Conservation (phyloP, 2,797 vertebrate genomes). For the Xenops minutus region DNA sequence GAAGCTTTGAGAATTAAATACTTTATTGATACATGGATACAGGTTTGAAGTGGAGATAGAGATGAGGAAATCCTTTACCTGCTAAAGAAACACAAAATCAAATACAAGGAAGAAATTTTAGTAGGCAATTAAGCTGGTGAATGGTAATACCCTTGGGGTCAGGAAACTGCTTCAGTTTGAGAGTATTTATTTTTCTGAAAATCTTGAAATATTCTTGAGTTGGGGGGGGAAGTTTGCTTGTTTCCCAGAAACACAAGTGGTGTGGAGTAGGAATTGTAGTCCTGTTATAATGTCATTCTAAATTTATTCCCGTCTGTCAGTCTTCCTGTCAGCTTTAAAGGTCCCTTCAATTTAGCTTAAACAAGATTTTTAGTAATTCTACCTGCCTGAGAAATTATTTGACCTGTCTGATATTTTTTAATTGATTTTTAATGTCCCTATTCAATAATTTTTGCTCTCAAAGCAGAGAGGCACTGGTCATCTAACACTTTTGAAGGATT, state of each 20-base stretch:
- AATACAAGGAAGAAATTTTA: background rate
- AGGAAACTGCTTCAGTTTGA: background rate
- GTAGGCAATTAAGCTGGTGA: background rate
- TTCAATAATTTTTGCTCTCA: background rate
- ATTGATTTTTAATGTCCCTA: background rate
- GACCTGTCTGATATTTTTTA: background rate
- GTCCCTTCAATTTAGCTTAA: background rate
- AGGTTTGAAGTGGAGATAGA: background rate
- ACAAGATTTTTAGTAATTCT: background rate
- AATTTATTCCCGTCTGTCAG: background rate
- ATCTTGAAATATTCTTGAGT: background rate
- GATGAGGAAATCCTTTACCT: background rate
- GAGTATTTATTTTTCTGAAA: background rate
- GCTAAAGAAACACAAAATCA: background rate
- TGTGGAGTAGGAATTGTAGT: background rate
- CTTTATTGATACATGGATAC: background rate
- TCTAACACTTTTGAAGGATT: background rate
- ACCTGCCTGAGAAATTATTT: background rate
- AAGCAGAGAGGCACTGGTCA: background rate
- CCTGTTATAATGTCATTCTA: background rate
- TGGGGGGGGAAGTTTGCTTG: background rate
- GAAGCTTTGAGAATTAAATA: background rate
- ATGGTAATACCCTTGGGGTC: background rate
- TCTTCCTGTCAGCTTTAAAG: background rate
- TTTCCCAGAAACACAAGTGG: background rate